phyloP scores from a whole-genome alignment of 1,140 invertebrate species.

The Colletes gigas region DNA sequence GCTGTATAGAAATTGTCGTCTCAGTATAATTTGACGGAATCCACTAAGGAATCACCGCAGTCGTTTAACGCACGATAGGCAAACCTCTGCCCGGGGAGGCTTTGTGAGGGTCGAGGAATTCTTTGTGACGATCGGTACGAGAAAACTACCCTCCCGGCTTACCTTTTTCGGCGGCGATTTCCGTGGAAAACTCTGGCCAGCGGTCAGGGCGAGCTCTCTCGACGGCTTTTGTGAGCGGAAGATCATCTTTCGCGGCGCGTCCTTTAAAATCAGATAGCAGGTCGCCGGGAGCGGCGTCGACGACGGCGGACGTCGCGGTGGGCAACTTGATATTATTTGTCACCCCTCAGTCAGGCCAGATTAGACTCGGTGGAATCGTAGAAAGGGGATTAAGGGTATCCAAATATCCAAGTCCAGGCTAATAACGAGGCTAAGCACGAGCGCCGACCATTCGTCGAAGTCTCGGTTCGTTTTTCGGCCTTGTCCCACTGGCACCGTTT shows the following conservation, averaged over 20 bases:
- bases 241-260: constrained; percentile 51
- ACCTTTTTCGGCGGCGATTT: constrained; percentile 28
- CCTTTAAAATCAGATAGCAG: constrained; percentile 64
- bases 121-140: constrained; percentile 3
- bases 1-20: neutral
- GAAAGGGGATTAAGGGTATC: constrained; percentile 75
- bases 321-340: constrained; percentile 74
- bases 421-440: constrained; percentile 67
- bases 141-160: neutral
- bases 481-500: constrained; percentile 21
- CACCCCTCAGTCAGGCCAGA: constrained; percentile 69
- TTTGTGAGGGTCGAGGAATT: neutral
- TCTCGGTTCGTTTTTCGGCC: constrained; percentile 40
- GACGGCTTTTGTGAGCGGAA: constrained; percentile 41
- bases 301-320: constrained; percentile 6
- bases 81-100: neutral
- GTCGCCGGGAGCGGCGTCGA: constrained; percentile 14
- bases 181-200: constrained; percentile 19
- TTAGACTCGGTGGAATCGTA: constrained; percentile 61
- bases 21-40: neutral
- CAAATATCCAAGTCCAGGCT: constrained; percentile 74
- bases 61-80: neutral
- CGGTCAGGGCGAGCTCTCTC: neutral
- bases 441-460: constrained; percentile 35
- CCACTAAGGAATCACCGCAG: neutral